Percentiles rank a stretch among this genome's conserved stretches.
Conservation (phyloP, 2,797 vertebrate genomes). For the Pempheris klunzingeri region DNA sequence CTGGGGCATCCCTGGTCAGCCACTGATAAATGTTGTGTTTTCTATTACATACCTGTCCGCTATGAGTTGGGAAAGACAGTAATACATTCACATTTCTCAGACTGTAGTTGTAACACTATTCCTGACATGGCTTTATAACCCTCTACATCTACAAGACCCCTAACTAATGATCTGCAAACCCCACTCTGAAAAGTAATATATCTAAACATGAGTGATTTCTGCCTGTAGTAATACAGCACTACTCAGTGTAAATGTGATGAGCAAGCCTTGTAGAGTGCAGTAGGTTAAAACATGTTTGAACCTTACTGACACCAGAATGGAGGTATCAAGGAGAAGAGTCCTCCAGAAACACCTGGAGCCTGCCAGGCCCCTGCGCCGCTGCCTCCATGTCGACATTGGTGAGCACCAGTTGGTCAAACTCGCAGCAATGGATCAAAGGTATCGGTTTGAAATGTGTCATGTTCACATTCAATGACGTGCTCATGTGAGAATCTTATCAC, state of each 20-base stretch:
- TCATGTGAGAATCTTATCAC: not conserved
- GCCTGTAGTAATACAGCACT: not conserved
- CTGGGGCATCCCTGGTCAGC: not conserved
- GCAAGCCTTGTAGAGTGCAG: not conserved
- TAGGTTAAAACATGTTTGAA: slow-evolving; percentile 29
- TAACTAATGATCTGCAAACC: not conserved
- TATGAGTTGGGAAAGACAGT: not conserved
- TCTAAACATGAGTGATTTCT: not conserved
- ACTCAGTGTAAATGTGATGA: not conserved
- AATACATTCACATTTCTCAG: not conserved
- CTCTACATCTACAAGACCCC: not conserved
- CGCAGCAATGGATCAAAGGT: not conserved
- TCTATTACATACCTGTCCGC: not conserved
- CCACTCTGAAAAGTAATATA: slow-evolving; percentile 1
- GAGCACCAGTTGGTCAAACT: slow-evolving; percentile 8
- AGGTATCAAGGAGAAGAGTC: slow-evolving; percentile 77
- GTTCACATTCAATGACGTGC: not conserved
- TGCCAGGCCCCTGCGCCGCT: slow-evolving; percentile 85
- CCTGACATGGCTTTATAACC: not conserved
- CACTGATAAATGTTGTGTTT: not conserved
- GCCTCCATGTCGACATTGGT: slow-evolving; percentile 68
- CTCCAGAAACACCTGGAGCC: slow-evolving; percentile 82
- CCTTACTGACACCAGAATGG: slow-evolving; percentile 76
- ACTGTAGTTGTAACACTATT: not conserved
- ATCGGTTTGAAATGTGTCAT: not conserved